Percentiles rank a stretch among this genome's conserved stretches.
phyloP scores from a whole-genome alignment of 2,888 invertebrate species.

The Metallyticus violacea region DNA sequence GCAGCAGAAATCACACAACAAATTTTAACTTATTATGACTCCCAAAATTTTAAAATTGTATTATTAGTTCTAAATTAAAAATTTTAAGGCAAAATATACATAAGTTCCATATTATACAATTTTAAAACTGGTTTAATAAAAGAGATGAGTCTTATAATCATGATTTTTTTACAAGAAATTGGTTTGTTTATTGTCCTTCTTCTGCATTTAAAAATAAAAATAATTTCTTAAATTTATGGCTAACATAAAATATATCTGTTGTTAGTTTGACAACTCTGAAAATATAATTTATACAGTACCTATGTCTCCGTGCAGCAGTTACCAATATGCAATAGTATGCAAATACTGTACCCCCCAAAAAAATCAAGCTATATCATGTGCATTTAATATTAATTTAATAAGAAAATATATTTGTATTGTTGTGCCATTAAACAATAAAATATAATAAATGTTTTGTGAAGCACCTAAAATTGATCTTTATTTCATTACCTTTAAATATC shows the following conservation, averaged over 20 bases:
- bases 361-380: not conserved
- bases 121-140: too few species aligned
- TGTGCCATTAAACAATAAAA: not conserved
- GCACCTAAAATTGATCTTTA: not conserved
- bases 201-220: too few species aligned
- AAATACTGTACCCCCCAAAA: not conserved
- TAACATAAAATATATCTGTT: too few species aligned
- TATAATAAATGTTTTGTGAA: not conserved
- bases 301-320: not conserved
- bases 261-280: too few species aligned
- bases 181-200: too few species aligned
- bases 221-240: too few species aligned
- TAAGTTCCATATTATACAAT: too few species aligned
- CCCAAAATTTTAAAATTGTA: not conserved
- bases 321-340: not conserved
- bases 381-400: not conserved
- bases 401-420: not conserved
- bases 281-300: too few species aligned
- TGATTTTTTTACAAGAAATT: too few species aligned
- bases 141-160: too few species aligned
- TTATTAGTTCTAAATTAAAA: not conserved
- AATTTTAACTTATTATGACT: not conserved
- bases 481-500: not conserved
- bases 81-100: too few species aligned
- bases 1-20: not conserved